phyloP scores from a whole-genome alignment of 2,113 vertebrate genomes.

The Podocnemis expansa region DNA sequence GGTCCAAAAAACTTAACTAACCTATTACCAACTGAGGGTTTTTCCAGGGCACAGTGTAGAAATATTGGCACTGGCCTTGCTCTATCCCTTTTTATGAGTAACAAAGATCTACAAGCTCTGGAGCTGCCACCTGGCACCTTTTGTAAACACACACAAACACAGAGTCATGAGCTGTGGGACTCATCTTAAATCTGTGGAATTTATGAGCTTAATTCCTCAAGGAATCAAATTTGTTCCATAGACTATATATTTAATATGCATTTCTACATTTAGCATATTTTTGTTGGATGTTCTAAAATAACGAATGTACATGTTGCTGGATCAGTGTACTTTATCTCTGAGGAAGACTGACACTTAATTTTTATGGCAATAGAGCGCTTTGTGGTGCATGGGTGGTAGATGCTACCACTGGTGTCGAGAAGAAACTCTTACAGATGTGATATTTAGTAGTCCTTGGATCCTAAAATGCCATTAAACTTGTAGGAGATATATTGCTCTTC shows the following conservation, averaged over 20 bases:
- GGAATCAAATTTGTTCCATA: not conserved
- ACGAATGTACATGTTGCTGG: not conserved
- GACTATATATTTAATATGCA: accelerated
- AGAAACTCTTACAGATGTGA: not conserved
- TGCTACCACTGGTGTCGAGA: accelerated
- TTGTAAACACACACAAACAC: accelerated
- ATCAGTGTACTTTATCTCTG: not conserved
- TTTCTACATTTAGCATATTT: not conserved
- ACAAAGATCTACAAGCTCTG: not conserved
- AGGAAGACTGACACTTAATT: not conserved
- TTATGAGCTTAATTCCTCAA: not conserved
- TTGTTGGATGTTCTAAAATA: not conserved
- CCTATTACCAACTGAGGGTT: accelerated
- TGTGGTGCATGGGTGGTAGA: not conserved
- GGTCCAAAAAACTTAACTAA: not conserved
- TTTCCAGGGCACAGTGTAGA: not conserved
- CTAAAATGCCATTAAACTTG: not conserved
- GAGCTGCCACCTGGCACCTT: not conserved
- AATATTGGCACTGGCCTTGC: accelerated
- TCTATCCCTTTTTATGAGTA: not conserved
- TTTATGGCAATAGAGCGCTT: not conserved
- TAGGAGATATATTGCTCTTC: not conserved
- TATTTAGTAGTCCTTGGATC: not conserved
- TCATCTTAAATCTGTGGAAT: not conserved
- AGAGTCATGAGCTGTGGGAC: not conserved